These are phyloP conservation scores for Eleginops maclovinus DNA, from an alignment of 2,113 vertebrate species.

Conservation along the genomic window DNA sequence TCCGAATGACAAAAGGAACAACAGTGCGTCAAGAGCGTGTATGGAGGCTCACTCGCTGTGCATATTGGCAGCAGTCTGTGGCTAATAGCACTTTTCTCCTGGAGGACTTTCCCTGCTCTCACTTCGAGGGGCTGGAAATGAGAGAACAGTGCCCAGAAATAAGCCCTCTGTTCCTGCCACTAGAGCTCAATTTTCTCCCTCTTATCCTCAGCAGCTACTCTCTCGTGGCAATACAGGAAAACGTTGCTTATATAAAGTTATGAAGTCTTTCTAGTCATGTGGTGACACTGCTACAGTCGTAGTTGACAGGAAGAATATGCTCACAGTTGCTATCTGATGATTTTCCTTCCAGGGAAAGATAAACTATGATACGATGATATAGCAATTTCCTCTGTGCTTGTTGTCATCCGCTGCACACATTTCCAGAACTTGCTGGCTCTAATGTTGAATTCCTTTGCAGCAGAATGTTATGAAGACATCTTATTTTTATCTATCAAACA, in stretches of 20 bases:
- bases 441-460: not conserved
- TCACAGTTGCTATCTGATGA: not conserved
- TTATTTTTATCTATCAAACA: not conserved
- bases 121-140: slow-evolving; percentile 46
- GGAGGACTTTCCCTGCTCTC: slow-evolving; percentile 49
- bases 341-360: not conserved
- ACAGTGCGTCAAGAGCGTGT: slow-evolving; percentile 36
- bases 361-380: slow-evolving; percentile 5
- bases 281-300: not conserved
- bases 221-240: slow-evolving; percentile 18
- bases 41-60: slow-evolving; percentile 18
- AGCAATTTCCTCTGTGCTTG: not conserved
- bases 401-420: slow-evolving; percentile 4
- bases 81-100: slow-evolving; percentile 56
- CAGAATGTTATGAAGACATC: not conserved
- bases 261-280: not conserved
- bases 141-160: slow-evolving; percentile 23
- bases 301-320: not conserved
- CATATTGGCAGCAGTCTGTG: slow-evolving; percentile 49
- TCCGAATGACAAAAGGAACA: slow-evolving; percentile 68
- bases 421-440: not conserved
- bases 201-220: slow-evolving; percentile 20
- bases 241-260: not conserved
- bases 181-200: slow-evolving; percentile 16
- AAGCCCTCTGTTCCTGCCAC: slow-evolving; percentile 14